These are phyloP conservation scores for Stictonetta naevosa DNA, from an alignment of 2,113 vertebrate species.

Conservation along the genomic window DNA sequence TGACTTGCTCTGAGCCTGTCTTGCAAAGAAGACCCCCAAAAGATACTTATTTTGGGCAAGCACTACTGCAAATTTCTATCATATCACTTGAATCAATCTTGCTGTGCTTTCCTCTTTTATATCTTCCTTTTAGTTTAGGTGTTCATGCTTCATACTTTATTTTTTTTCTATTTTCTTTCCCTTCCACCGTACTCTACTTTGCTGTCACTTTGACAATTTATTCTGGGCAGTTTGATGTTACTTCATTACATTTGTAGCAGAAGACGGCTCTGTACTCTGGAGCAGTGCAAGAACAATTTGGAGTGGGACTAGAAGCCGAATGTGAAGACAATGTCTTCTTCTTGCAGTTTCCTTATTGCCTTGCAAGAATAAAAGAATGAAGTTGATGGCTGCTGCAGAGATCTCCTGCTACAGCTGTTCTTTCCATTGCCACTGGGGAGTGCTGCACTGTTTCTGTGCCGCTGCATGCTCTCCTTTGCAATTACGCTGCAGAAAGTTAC, in stretches of 20 bases:
- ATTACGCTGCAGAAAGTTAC: background rate
- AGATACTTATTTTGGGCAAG: background rate
- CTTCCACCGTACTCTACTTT: background rate
- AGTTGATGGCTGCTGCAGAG: background rate
- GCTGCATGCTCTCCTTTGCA: background rate
- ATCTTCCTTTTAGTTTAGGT: background rate
- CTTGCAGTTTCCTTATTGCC: background rate
- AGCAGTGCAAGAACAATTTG: background rate
- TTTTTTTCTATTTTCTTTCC: background rate
- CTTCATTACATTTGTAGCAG: background rate
- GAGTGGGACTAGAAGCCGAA: background rate
- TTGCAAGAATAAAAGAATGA: background rate
- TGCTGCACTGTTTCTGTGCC: background rate
- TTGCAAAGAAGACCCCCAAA: background rate
- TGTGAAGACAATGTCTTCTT: background rate
- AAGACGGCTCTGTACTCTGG: background rate
- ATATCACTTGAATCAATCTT: background rate
- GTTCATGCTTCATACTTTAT: background rate
- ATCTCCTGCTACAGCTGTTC: background rate
- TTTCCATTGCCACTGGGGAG: background rate
- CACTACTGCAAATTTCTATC: background rate
- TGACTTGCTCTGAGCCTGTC: background rate
- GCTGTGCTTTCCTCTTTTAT: background rate
- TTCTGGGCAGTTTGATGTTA: background rate
- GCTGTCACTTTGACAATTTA: background rate